phyloP scores from a whole-genome alignment of 1,140 invertebrate species.

The Rhopalosiphum maidis region DNA sequence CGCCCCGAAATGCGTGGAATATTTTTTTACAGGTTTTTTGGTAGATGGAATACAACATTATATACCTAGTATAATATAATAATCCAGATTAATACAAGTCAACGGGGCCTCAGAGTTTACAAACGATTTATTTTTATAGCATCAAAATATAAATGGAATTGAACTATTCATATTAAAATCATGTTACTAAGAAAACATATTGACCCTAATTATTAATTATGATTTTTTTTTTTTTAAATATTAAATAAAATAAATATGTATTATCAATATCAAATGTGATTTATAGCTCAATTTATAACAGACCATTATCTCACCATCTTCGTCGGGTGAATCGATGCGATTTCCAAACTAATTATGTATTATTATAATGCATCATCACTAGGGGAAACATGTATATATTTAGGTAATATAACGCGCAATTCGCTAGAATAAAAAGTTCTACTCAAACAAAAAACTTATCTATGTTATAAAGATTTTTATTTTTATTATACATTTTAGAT shows the following conservation, averaged over 20 bases:
- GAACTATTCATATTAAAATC: not conserved
- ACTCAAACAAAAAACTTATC: no score
- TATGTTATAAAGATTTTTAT: no score
- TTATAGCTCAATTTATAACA: not conserved
- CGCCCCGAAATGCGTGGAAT: not conserved
- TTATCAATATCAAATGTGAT: not conserved
- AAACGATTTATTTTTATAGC: not conserved
- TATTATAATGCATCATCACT: no score
- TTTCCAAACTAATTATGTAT: not conserved
- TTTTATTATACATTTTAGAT: no score
- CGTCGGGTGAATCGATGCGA: not conserved
- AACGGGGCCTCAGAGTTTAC: no score
- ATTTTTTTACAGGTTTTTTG: not conserved
- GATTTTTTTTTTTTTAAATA: not conserved
- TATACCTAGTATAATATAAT: not conserved
- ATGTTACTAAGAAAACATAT: not conserved
- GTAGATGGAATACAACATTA: not conserved
- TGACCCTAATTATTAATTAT: not conserved
- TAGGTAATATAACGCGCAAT: no score
- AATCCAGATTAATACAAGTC: no score
- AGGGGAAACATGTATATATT: no score
- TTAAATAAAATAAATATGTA: not conserved
- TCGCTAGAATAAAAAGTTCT: no score
- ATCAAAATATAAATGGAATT: not conserved
- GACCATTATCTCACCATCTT: not conserved